A percentile compares a stretch with the other conserved stretches of the same genome.
Conservation (phyloP, 1,140 invertebrate species). For the Halotydeus destructor region DNA sequence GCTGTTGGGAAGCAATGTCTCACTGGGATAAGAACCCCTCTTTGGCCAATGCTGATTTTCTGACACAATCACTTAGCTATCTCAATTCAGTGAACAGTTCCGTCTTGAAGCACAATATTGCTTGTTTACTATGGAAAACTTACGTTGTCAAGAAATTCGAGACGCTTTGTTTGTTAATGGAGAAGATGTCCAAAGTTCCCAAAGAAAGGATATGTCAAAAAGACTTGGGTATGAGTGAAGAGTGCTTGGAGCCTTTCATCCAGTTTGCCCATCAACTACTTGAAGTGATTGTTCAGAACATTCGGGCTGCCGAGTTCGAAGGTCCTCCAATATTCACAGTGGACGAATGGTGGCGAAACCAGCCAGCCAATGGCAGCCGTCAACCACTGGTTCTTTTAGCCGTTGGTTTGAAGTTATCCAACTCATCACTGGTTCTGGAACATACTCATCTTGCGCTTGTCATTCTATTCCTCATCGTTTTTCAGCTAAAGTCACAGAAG, state of each 20-base stretch:
- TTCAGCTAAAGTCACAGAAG: conserved; percentile 47
- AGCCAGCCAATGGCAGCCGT: conserved; percentile 9
- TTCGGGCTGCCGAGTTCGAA: conserved; percentile 17
- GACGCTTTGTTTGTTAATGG: conserved; percentile 47
- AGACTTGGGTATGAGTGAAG: conserved; percentile 34
- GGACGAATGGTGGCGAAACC: conserved; percentile 25
- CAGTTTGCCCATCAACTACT: conserved; percentile 29
- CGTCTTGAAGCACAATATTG: conserved; percentile 26
- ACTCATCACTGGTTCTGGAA: conserved; percentile 48
- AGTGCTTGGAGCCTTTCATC: conserved; percentile 52
- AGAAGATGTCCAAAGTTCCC: conserved; percentile 59
- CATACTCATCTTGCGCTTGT: conserved; percentile 52
- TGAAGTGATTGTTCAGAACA: conserved; percentile 9
- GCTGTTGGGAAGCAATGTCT: conserved; percentile 70
- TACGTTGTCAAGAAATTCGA: conserved; percentile 54
- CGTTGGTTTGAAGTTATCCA: conserved; percentile 44
- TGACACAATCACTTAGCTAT: conserved; percentile 21
- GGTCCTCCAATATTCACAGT: conserved; percentile 24
- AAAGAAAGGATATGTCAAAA: conserved; percentile 45
- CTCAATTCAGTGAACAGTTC: conserved; percentile 24
- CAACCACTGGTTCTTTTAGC: conserved; percentile 48
- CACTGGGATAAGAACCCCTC: conserved; percentile 48
- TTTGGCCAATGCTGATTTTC: neutral
- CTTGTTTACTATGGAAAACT: conserved; percentile 63
- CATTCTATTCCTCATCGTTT: conserved; percentile 51